Percentiles rank a stretch among this genome's conserved stretches.
These are phyloP conservation scores for Albula goreensis DNA, from an alignment of 2,113 vertebrate species.

Conservation along the genomic window DNA sequence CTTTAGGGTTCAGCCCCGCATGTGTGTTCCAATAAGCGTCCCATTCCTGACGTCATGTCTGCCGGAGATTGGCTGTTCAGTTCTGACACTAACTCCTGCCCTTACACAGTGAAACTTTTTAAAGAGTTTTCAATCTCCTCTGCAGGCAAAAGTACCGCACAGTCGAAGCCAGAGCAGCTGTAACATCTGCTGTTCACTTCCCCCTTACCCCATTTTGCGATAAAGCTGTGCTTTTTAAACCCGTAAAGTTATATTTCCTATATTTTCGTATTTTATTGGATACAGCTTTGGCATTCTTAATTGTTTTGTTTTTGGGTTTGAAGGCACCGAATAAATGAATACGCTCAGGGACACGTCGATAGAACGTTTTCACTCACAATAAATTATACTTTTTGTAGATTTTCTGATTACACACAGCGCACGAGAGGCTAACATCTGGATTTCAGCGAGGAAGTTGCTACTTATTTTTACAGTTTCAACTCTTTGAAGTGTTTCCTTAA, in stretches of 20 bases:
- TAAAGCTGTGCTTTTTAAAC: constrained; percentile 21
- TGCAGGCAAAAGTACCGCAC: constrained; percentile 40
- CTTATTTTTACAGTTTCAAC: background rate
- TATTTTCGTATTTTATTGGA: constrained; percentile 2
- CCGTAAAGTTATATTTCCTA: constrained; percentile 15
- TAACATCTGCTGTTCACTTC: constrained; percentile 56
- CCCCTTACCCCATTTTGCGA: constrained; percentile 16
- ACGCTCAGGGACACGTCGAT: constrained; percentile 41
- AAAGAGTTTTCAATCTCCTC: constrained; percentile 59
- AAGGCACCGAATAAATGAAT: constrained; percentile 40
- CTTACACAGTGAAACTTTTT: constrained; percentile 69
- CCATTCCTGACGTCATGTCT: constrained; percentile 84
- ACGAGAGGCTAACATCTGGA: constrained; percentile 25
- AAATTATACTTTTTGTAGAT: constrained; percentile 34
- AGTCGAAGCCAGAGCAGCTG: constrained; percentile 48
- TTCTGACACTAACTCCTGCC: constrained; percentile 64
- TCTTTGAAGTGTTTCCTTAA: constrained; percentile 10
- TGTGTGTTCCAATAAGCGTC: constrained; percentile 66
- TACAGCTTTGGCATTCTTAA: constrained; percentile 8
- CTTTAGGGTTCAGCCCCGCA: constrained; percentile 45
- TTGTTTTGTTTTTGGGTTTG: constrained; percentile 13
- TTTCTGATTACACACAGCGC: constrained; percentile 25
- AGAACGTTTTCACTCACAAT: constrained; percentile 32
- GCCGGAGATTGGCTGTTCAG: constrained; percentile 77
- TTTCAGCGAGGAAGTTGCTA: constrained; percentile 9